Conservation (phyloP, 2,797 vertebrate species). For the Diplodus puntazzo region DNA sequence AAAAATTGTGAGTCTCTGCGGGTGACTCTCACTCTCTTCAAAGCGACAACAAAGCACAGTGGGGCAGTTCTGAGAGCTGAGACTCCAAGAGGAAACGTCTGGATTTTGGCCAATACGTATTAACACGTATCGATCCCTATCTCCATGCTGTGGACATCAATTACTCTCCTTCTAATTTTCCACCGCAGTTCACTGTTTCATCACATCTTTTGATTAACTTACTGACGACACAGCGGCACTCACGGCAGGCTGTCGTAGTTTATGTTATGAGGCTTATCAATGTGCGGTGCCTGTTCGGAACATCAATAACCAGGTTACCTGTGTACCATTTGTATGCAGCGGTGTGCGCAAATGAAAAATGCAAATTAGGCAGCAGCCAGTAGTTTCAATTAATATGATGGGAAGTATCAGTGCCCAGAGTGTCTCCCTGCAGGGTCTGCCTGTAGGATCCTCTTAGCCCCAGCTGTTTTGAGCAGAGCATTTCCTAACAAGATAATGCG, state of each 20-base stretch:
- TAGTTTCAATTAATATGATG: constrained; percentile 4
- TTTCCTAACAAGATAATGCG: neutral
- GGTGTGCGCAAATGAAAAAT: constrained; percentile 3
- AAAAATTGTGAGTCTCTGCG: neutral
- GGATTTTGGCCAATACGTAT: neutral
- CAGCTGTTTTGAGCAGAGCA: neutral
- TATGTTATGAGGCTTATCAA: neutral
- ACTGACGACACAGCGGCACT: neutral
- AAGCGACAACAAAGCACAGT: neutral
- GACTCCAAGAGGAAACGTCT: neutral
- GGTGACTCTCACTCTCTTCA: neutral
- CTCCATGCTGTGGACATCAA: neutral
- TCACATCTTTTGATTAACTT: neutral
- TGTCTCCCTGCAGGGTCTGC: neutral
- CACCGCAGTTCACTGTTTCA: neutral
- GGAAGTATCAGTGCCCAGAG: neutral
- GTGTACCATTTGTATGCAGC: neutral
- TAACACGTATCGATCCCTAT: neutral
- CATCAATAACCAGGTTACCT: neutral
- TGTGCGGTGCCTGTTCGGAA: neutral
- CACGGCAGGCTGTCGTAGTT: neutral
- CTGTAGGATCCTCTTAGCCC: neutral
- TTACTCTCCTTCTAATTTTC: neutral
- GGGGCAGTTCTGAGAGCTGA: neutral
- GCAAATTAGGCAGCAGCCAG: constrained; percentile 1